A percentile compares a stretch with the other conserved stretches of the same genome.
These are phyloP conservation scores for Sinocyclocheilus maitianheensis DNA, from an alignment of 2,113 vertebrate genomes.

Conservation along the genomic window DNA sequence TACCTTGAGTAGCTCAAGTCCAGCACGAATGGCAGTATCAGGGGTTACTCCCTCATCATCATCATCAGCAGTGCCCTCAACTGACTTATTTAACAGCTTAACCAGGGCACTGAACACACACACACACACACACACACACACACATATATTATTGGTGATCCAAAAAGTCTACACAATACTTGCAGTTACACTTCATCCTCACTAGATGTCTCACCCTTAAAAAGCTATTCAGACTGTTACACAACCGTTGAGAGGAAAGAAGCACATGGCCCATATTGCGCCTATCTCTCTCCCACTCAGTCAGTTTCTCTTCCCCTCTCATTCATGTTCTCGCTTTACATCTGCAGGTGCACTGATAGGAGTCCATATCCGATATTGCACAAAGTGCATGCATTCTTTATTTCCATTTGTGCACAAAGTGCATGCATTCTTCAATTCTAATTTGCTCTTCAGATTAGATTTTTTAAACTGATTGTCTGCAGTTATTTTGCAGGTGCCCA, in stretches of 20 bases:
- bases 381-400: background rate
- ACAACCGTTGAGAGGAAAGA: conserved; percentile 53
- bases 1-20: conserved; percentile 97
- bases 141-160: conserved; percentile 55
- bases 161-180: conserved; percentile 54
- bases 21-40: conserved; percentile 95
- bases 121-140: background rate
- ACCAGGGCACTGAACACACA: conserved; percentile 85
- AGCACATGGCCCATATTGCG: conserved; percentile 26
- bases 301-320: conserved; percentile 15
- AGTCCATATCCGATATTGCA: background rate
- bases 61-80: conserved; percentile 96
- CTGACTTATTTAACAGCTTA: conserved; percentile 97
- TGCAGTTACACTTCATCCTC: conserved; percentile 60
- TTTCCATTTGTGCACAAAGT: background rate
- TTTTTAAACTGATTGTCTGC: background rate
- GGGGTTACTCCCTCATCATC: conserved; percentile 98
- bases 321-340: background rate
- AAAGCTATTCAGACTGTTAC: conserved; percentile 55
- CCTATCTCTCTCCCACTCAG: conserved; percentile 34
- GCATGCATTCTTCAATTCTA: background rate
- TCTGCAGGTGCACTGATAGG: conserved; percentile 34
- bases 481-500: background rate
- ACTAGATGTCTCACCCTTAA: conserved; percentile 72
- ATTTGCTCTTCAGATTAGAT: background rate